Conservation (phyloP, 2,113 vertebrate species). For the Alethe diademata region DNA sequence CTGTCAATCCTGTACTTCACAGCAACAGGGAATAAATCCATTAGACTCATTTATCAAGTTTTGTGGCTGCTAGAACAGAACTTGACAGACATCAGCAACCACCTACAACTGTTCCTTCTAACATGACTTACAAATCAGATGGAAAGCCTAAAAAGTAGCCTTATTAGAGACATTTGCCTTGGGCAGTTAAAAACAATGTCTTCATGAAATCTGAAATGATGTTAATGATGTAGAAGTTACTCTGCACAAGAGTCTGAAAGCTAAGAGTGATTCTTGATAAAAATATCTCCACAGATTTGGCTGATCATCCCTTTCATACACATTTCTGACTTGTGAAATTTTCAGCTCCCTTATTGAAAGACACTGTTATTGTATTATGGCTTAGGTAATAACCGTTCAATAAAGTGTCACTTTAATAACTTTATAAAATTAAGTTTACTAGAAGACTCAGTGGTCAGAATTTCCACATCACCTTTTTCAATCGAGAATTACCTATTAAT, state of each 20-base stretch:
- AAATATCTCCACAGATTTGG: not conserved
- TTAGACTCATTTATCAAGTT: not conserved
- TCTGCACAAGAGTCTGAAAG: not conserved
- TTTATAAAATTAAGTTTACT: not conserved
- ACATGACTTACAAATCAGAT: not conserved
- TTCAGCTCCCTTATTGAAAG: not conserved
- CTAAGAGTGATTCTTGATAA: not conserved
- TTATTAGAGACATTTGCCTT: not conserved
- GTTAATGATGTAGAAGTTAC: not conserved
- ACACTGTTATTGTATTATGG: rapidly evolving
- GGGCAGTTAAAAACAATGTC: not conserved
- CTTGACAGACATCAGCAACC: not conserved
- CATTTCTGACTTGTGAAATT: not conserved
- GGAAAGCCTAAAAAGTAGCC: not conserved
- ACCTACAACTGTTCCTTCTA: not conserved
- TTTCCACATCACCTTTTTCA: not conserved
- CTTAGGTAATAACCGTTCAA: not conserved
- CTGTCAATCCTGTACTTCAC: not conserved
- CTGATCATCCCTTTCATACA: not conserved
- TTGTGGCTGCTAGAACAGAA: not conserved
- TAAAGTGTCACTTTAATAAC: not conserved
- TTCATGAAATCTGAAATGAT: not conserved
- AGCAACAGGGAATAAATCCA: not conserved
- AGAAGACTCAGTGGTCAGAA: not conserved
- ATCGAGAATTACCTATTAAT: not conserved